Conservation (phyloP, 2,113 vertebrate species). For the Hyperopisus bebe region DNA sequence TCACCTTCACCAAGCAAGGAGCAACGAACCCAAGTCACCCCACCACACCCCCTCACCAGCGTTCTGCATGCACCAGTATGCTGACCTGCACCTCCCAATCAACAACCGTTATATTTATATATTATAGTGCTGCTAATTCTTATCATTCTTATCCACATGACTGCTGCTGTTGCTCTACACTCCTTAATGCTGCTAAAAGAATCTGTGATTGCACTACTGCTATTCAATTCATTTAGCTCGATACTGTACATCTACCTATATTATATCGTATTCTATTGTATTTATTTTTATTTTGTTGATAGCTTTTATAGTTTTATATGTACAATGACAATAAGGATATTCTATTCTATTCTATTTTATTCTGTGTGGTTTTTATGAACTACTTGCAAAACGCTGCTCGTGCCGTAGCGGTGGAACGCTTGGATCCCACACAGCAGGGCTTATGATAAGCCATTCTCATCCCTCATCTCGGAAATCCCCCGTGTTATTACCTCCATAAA, state of each 20-base stretch:
- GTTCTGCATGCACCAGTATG: background rate
- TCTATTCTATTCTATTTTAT: background rate
- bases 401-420: background rate
- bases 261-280: background rate
- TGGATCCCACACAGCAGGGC: conserved; percentile 1
- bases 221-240: background rate
- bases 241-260: background rate
- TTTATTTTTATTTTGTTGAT: background rate
- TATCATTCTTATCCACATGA: background rate
- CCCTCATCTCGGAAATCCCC: conserved; percentile 12
- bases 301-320: background rate
- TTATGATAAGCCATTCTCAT: background rate
- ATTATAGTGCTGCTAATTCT: background rate
- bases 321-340: background rate
- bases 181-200: background rate
- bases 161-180: background rate
- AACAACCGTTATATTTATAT: too few relatives aligned
- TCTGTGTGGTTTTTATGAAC: background rate
- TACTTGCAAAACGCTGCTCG: background rate
- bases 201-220: background rate
- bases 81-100: background rate
- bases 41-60: background rate
- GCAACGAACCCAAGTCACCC: background rate
- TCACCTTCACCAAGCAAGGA: background rate
- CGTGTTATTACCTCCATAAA: conserved; percentile 36